These are phyloP conservation scores for Taenioides sp. DNA, from an alignment of 2,797 vertebrate species.

Conservation along the genomic window DNA sequence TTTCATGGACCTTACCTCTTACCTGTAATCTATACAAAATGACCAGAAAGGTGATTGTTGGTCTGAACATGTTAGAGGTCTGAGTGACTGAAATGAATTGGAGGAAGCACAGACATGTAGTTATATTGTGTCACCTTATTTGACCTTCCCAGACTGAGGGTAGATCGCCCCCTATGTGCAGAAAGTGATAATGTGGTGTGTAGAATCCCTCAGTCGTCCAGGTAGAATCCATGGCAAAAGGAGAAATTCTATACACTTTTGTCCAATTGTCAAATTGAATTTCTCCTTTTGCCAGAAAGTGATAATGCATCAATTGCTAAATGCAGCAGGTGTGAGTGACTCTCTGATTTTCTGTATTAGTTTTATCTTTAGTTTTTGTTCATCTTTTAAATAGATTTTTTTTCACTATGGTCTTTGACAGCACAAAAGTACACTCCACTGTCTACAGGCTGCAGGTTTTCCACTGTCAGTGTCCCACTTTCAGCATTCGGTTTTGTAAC, in stretches of 20 bases:
- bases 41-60: neutral
- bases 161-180: slow-evolving; percentile 4
- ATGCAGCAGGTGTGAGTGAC: neutral
- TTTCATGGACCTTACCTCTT: neutral
- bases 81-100: neutral
- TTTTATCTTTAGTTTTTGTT: slow-evolving; percentile 32
- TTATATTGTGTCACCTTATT: neutral
- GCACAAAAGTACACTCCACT: slow-evolving; percentile 57
- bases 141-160: neutral
- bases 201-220: too few relatives aligned
- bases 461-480: slow-evolving; percentile 50
- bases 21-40: neutral
- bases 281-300: too few relatives aligned
- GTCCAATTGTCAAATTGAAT: too few relatives aligned
- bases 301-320: neutral
- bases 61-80: neutral
- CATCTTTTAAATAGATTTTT: slow-evolving; percentile 11
- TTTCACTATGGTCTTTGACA: slow-evolving; percentile 54
- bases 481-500: slow-evolving; percentile 12
- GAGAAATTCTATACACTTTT: too few relatives aligned
- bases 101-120: neutral
- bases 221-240: too few relatives aligned
- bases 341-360: neutral
- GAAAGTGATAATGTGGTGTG: too few relatives aligned
- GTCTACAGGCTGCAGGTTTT: slow-evolving; percentile 30